Evolutionary conservation across 2,888 invertebrate genomes (phyloP), one percentile per base, ranked within the genome.

Genomic region (Acanthacorydalis orientalis): DNA sequence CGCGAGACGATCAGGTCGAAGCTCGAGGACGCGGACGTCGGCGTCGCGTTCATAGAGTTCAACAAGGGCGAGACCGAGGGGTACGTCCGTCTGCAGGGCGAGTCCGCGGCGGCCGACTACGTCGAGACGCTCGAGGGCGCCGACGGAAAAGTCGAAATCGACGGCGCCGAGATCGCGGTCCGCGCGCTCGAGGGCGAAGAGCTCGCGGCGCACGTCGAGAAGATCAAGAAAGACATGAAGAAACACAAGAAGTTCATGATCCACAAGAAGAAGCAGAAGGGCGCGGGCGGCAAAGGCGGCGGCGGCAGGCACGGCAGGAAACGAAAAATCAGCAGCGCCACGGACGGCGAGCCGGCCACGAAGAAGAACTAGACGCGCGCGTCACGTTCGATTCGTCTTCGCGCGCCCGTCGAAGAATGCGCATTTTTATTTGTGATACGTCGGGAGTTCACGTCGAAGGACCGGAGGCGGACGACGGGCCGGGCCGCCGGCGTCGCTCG

Each of bases 1-100:
- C 70, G 87, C 33, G 88, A 90, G 60, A 73, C 79, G 53, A 75
- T 92, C 31, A 87, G 82, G 57, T 75, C 77, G 48, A 77, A 78
- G 39, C 68, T 91, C 4, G 63, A 64, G n/a, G 68, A 73, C 51
- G 60, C 77, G 43, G 72, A 71, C 41, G 64, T 68, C 2, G 75
- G 80, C 35, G 68, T 84, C 43, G 80, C 82, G 0, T 91, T 74
- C 60, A 74, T 90, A 51, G 85, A 87, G 59, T 88, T 77, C 60
- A 78, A 75, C 54, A 76, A 75, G 46, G 88, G 86, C 1, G 79
- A 86, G 53, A 65, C 72, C 4, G 75, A 80, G 55, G 90, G 84
- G 1, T 80, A 79, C 65, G 69, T 86, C 14, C 74, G 89, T 39
- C 71, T 88, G 46, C 64, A 74, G 3, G 77, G 77, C 50, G 83